phyloP scores from a whole-genome alignment of 2,888 invertebrate genomes.

The Masnerella sp. region DNA sequence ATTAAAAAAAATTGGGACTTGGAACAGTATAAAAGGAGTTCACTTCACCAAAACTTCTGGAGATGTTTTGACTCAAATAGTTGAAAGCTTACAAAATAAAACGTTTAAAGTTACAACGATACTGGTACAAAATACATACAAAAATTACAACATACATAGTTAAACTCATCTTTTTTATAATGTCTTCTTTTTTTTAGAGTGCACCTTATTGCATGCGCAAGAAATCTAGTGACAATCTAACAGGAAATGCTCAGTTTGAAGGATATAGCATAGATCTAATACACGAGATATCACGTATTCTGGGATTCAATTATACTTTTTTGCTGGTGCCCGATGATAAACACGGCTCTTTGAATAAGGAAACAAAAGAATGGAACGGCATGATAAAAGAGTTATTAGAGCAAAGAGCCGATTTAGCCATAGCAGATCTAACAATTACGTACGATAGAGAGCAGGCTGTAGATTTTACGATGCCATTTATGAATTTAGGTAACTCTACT shows the following conservation, averaged over 20 bases:
- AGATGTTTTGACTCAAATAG: conserved; percentile 91
- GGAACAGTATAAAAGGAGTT: conserved; percentile 93
- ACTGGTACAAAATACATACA: conserved; percentile 81
- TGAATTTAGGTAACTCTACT: conserved; percentile 90
- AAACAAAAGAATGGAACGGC: conserved; percentile 94
- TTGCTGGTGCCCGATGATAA: conserved; percentile 90
- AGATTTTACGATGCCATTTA: conserved; percentile 93
- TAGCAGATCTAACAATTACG: conserved; percentile 98
- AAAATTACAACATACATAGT: too few species aligned
- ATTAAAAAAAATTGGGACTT: conserved; percentile 89
- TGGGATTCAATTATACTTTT: conserved; percentile 93
- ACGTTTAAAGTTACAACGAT: conserved; percentile 94
- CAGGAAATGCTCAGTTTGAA: conserved; percentile 95
- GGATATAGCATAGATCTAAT: conserved; percentile 97
- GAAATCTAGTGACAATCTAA: conserved; percentile 88
- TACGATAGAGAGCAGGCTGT: conserved; percentile 93
- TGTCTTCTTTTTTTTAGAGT: too few species aligned
- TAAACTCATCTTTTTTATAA: too few species aligned
- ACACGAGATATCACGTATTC: conserved; percentile 91
- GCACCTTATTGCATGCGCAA: conserved; percentile 97
- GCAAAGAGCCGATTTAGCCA: conserved; percentile 95
- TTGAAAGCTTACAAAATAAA: conserved; percentile 93
- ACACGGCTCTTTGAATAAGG: conserved; percentile 89
- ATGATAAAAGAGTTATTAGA: conserved; percentile 93
- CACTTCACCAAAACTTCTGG: conserved; percentile 92